Conservation (phyloP, 2,888 invertebrate genomes). For the Limnephilus rhombicus region DNA sequence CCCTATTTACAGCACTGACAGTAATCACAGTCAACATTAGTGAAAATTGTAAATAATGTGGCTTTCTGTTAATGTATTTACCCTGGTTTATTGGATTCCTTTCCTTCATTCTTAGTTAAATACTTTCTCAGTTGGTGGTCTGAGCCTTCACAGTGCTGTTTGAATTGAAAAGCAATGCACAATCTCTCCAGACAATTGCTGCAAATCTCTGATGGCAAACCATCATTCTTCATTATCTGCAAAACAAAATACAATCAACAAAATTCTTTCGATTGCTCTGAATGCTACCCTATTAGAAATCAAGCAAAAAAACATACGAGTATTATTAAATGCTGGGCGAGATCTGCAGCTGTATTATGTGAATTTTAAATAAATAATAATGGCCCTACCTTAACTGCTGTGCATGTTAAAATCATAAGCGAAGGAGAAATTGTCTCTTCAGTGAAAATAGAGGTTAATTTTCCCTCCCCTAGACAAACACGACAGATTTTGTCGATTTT, state of each 20-base stretch:
- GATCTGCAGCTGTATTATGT: neutral
- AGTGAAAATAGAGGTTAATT: slow-evolving; percentile 69
- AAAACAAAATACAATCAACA: neutral
- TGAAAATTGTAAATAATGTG: neutral
- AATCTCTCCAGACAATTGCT: slow-evolving; percentile 69
- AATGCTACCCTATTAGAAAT: neutral
- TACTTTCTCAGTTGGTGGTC: slow-evolving; percentile 69
- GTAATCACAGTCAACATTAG: neutral
- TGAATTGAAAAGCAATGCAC: slow-evolving; percentile 69
- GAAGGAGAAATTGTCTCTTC: slow-evolving; percentile 68
- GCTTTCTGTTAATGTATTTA: slow-evolving; percentile 1
- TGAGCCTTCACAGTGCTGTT: slow-evolving; percentile 69
- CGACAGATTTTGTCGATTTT: slow-evolving; percentile 68
- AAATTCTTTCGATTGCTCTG: neutral
- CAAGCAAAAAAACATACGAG: neutral
- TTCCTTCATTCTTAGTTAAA: slow-evolving; percentile 58
- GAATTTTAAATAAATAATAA: neutral
- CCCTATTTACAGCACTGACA: too few species aligned
- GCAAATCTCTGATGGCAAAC: slow-evolving; percentile 69
- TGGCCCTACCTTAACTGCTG: slow-evolving; percentile 58
- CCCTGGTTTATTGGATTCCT: slow-evolving; percentile 30
- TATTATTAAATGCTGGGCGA: neutral
- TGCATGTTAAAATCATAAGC: slow-evolving; percentile 68
- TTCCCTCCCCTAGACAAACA: slow-evolving; percentile 69
- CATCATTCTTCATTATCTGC: slow-evolving; percentile 68